Conservation (phyloP, 2,888 invertebrate species). For the Geophilus truncorum region DNA sequence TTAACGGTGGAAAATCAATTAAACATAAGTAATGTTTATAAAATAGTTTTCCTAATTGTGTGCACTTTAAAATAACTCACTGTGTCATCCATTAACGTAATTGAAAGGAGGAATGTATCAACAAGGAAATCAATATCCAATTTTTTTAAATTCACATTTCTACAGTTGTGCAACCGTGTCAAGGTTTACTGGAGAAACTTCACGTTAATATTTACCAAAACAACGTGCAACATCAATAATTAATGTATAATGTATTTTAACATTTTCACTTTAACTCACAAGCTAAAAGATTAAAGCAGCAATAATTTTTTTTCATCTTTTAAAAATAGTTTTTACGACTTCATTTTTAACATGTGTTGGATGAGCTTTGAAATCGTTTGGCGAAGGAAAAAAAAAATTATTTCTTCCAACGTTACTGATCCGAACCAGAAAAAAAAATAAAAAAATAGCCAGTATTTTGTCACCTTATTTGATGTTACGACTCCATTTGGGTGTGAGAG, state of each 20-base stretch:
- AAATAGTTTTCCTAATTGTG: not conserved
- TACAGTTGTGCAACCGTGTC: not conserved
- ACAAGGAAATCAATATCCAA: not conserved
- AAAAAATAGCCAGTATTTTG: not conserved
- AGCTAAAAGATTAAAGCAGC: too few species aligned
- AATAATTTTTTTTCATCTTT: too few species aligned
- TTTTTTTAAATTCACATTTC: too few species aligned
- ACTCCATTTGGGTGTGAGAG: not conserved
- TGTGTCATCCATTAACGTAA: not conserved
- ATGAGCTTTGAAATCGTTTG: not conserved
- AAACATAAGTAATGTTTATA: too few species aligned
- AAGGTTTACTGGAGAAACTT: too few species aligned
- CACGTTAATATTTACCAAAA: too few species aligned
- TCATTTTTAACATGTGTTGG: not conserved
- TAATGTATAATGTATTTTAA: too few species aligned
- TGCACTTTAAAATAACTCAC: not conserved
- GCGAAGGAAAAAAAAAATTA: not conserved
- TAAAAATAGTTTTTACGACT: not conserved
- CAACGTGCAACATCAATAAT: too few species aligned
- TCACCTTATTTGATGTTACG: constrained; percentile 12
- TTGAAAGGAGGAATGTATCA: not conserved
- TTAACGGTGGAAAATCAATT: too few species aligned
- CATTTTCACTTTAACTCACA: too few species aligned
- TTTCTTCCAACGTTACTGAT: not conserved
- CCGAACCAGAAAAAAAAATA: not conserved